Conservation (phyloP, 2,888 invertebrate genomes). For the Harpagoxenus sublaevis region DNA sequence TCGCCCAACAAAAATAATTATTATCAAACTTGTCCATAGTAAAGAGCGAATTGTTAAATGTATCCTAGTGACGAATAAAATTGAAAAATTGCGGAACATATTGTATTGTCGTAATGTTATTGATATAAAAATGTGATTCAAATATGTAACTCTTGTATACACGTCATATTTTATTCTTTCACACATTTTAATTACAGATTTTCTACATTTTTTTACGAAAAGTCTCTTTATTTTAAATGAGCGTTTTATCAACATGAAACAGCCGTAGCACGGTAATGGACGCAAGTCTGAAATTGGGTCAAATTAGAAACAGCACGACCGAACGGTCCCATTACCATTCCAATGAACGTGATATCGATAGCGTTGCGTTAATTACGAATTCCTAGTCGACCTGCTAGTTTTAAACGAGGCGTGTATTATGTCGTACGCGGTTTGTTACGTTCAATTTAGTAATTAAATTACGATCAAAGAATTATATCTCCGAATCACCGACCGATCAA, state of each 20-base stretch:
- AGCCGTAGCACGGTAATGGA: not conserved
- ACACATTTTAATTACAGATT: not conserved
- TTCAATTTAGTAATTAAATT: slow-evolving; percentile 10
- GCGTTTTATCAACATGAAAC: not conserved
- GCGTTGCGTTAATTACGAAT: slow-evolving; percentile 59
- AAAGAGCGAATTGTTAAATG: slow-evolving; percentile 37
- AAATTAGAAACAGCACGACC: not conserved
- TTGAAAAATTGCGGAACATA: slow-evolving; percentile 63
- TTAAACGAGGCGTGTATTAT: slow-evolving; percentile 30
- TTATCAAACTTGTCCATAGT: not conserved
- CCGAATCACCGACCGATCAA: not conserved
- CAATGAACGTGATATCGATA: slow-evolving; percentile 46
- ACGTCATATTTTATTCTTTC: not conserved
- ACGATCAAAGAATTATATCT: not conserved
- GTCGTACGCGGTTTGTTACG: not conserved
- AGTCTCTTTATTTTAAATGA: not conserved
- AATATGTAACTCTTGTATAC: slow-evolving; percentile 8
- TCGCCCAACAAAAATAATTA: slow-evolving; percentile 20
- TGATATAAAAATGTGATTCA: slow-evolving; percentile 72
- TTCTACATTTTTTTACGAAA: not conserved
- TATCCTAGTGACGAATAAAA: slow-evolving; percentile 45
- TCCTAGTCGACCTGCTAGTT: slow-evolving; percentile 41
- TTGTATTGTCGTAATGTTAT: slow-evolving; percentile 73
- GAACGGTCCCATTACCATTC: slow-evolving; percentile 41
- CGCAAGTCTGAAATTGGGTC: slow-evolving; percentile 24